Conservation (phyloP, 30 jellyfish, hydroid and myxozoan species). For the Calvadosia cruxmelitensis region DNA sequence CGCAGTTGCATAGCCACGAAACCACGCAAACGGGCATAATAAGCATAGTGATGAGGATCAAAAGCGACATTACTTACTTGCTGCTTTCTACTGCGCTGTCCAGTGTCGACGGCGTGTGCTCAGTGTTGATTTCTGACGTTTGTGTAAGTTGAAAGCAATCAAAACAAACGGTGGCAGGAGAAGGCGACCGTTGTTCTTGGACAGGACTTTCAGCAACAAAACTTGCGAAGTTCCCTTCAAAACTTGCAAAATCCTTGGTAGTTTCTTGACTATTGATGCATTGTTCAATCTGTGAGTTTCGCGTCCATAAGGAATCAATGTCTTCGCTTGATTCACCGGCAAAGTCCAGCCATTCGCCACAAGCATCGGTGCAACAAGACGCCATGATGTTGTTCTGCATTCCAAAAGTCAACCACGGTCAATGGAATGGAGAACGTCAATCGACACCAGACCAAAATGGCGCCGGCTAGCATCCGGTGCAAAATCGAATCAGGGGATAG, state of each 20-base stretch:
- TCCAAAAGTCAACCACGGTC: too few species aligned
- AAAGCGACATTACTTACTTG: too few species aligned
- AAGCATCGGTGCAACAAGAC: neutral
- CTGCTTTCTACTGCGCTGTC: too few species aligned
- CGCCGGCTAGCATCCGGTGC: too few species aligned
- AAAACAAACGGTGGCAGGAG: neutral
- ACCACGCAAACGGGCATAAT: too few species aligned
- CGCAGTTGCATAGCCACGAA: too few species aligned
- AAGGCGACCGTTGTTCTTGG: neutral
- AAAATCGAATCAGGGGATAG: too few species aligned
- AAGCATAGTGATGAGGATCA: too few species aligned
- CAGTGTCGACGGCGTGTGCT: too few species aligned
- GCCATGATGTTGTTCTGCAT: too few species aligned
- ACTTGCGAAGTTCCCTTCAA: neutral
- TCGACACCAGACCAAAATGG: too few species aligned
- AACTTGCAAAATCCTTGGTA: neutral
- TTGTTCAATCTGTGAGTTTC: neutral
- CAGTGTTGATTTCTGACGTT: too few species aligned
- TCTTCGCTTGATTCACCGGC: neutral
- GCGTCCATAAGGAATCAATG: neutral
- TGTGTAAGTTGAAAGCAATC: neutral
- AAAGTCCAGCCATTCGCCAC: neutral
- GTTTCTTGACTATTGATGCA: neutral
- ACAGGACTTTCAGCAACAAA: neutral
- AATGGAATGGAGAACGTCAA: neutral